phyloP scores from a whole-genome alignment of 2,888 invertebrate genomes.

The Cheilosia impressa region DNA sequence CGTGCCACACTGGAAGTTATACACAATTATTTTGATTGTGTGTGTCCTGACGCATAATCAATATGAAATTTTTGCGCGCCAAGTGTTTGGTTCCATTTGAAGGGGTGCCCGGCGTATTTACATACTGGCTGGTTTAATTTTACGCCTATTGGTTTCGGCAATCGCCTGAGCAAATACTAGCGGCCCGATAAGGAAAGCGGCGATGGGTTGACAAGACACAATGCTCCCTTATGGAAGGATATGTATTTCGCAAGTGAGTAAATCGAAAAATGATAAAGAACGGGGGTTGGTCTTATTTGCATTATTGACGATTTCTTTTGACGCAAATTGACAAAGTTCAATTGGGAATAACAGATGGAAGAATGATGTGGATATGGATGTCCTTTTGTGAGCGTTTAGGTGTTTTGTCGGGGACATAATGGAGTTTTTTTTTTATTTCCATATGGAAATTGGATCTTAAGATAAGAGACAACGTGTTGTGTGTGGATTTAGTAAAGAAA shows the following conservation, averaged over 20 bases:
- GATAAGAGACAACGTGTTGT: constrained; percentile 24
- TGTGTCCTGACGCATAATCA: constrained; percentile 65
- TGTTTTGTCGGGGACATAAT: neutral
- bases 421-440: constrained; percentile 20
- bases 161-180: constrained; percentile 83
- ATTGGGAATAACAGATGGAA: constrained; percentile 15
- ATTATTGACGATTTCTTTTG: constrained; percentile 70
- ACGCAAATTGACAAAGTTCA: constrained; percentile 53
- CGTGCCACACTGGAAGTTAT: constrained; percentile 3
- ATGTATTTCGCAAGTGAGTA: constrained; percentile 45
- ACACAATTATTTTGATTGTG: constrained; percentile 63
- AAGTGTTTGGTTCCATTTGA: constrained; percentile 45
- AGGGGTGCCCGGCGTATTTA: constrained; percentile 59
- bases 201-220: constrained; percentile 19
- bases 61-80: constrained; percentile 60
- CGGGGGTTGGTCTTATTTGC: constrained; percentile 59
- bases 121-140: constrained; percentile 81
- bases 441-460: constrained; percentile 27
- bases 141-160: constrained; percentile 84
- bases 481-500: constrained; percentile 8
- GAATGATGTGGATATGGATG: constrained; percentile 1
- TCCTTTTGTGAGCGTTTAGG: constrained; percentile 20
- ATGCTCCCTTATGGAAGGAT: constrained; percentile 5
- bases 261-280: constrained; percentile 61
- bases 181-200: constrained; percentile 53